Evolutionary conservation across 2,113 vertebrate species (phyloP).

Genomic region (Bothrops jararaca): DNA sequence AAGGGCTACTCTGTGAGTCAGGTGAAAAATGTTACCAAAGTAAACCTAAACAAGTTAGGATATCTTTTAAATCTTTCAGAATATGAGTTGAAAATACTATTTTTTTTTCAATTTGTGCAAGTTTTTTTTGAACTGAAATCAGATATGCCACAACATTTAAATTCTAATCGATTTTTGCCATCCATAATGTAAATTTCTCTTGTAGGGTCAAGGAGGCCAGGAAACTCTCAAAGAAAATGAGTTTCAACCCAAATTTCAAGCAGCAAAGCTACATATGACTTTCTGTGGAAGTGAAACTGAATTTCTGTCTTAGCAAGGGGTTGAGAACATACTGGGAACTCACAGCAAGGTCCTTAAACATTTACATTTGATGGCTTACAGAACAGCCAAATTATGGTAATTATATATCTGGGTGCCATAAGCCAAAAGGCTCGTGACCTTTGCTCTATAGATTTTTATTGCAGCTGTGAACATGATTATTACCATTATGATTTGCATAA

Average conservation of each 20-base stretch:
- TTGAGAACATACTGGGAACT: neutral
- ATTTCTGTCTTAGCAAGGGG: neutral
- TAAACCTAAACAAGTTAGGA: neutral
- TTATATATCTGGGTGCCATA: neutral
- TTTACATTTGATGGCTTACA: neutral
- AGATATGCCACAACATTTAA: neutral
- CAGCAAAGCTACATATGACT: neutral
- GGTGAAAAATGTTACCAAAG: neutral
- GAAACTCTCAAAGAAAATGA: neutral
- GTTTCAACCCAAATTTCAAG: neutral
- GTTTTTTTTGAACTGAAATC: neutral
- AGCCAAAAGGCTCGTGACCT: neutral
- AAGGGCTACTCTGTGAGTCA: neutral
- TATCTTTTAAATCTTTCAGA: neutral
- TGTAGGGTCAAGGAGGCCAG: neutral
- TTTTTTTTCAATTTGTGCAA: neutral
- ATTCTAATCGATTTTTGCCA: neutral
- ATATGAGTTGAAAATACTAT: neutral
- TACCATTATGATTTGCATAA: neutral
- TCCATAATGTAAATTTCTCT: neutral
- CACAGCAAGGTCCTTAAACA: neutral
- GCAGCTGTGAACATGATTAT: neutral
- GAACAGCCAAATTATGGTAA: neutral
- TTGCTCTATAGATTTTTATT: neutral
- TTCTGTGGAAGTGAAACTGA: neutral